Percentiles rank a stretch among this genome's conserved stretches.
Evolutionary conservation across 35 echinoderm and acorn worm species (phyloP).

Genomic region (Stichopus chloronotus): DNA sequence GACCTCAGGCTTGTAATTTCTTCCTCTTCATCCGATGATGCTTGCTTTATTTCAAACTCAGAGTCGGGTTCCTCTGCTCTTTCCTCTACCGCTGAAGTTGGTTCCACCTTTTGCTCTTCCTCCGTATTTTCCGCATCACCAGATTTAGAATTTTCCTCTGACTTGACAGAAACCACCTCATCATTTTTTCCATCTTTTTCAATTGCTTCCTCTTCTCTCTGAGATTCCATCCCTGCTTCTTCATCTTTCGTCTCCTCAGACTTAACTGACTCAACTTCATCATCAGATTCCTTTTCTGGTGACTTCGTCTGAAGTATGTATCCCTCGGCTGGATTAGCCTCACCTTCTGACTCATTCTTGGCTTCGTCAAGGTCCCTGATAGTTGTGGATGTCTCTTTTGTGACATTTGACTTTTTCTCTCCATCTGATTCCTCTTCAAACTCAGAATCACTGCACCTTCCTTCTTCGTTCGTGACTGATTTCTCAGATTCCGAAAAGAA

Average conservation of each 20-base stretch:
- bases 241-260: neutral
- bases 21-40: slow-evolving; percentile 42
- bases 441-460: slow-evolving; percentile 68
- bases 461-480: slow-evolving; percentile 31
- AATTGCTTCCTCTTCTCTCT: slow-evolving; percentile 29
- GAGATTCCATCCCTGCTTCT: slow-evolving; percentile 1
- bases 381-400: neutral
- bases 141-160: neutral
- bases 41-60: slow-evolving; percentile 20
- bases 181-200: slow-evolving; percentile 23
- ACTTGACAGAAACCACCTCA: neutral
- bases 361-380: neutral
- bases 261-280: slow-evolving; percentile 23
- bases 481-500: slow-evolving; percentile 72
- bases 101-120: neutral
- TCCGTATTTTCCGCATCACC: slow-evolving; percentile 27
- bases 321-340: neutral
- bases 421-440: slow-evolving; percentile 76
- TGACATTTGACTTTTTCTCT: slow-evolving; percentile 22
- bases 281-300: slow-evolving; percentile 5
- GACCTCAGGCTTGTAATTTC: slow-evolving; percentile 36
- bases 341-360: slow-evolving; percentile 28
- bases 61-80: slow-evolving; percentile 34
- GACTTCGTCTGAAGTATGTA: no score
- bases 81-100: neutral